These are phyloP conservation scores for Saimiri boliviensis DNA, from an alignment of 2,113 vertebrate genomes.

Conservation along the genomic window DNA sequence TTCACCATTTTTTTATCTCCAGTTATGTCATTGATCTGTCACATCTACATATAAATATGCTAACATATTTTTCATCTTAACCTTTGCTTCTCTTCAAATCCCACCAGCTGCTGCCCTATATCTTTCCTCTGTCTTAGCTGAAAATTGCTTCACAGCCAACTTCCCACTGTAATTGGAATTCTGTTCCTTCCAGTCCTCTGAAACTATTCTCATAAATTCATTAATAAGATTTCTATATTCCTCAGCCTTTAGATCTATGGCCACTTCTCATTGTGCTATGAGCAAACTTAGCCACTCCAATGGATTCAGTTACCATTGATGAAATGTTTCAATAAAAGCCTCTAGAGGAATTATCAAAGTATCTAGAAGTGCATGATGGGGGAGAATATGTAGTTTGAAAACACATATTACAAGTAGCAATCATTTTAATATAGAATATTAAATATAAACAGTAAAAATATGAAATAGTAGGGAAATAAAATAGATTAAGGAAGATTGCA, in stretches of 20 bases:
- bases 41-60: not conserved
- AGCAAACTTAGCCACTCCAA: constrained; percentile 28
- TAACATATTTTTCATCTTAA: constrained; percentile 14
- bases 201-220: constrained; percentile 18
- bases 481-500: constrained; percentile 5
- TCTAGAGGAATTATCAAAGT: not conserved
- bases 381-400: constrained; percentile 21
- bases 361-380: not conserved
- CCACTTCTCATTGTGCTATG: not conserved
- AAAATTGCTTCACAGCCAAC: constrained; percentile 3
- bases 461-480: not conserved
- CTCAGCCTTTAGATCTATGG: constrained; percentile 15
- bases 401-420: not conserved
- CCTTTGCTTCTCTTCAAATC: not conserved
- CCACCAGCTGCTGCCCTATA: not conserved
- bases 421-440: constrained; percentile 3
- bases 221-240: constrained; percentile 41
- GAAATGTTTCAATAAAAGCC: constrained; percentile 35
- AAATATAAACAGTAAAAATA: not conserved
- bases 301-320: constrained; percentile 30
- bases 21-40: not conserved
- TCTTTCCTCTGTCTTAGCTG: not conserved
- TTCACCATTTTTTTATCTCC: not conserved
- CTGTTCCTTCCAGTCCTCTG: not conserved
- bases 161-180: not conserved